Evolutionary conservation across 2,113 vertebrate genomes (phyloP), one percentile per base, ranked within the genome.

Genomic region (Pimephales promelas): DNA sequence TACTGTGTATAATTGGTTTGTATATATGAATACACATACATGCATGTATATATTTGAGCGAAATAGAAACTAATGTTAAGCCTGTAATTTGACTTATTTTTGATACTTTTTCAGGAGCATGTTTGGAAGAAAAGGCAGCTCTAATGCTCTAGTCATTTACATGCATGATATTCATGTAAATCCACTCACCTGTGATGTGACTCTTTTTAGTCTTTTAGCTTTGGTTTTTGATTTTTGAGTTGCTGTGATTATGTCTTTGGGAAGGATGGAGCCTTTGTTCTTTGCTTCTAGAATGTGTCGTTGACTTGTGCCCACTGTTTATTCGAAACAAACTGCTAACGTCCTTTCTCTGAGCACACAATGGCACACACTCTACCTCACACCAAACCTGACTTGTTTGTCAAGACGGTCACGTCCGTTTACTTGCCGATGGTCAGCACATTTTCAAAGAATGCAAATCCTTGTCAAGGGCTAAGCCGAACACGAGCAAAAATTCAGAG

Each of bases 381-480:
- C 61, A 43, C 74, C 31, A 72, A 68, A 47, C 64, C 43, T 61
- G 73, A 24, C 45, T 82, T 81, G 82, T 86, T 90, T 80, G 78
- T 84, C 71, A 83, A 83, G 74, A 54, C n/a, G 82, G 66, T 88
- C 89, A 88, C 84, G 79, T 90, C 76, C 83, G 83, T 86, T 86
- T 83, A 79, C 66, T 83, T 31, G 24, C 71, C 22, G 76, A 72
- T 82, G 84, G 84, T 90, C 89, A 90, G 87, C 84, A 90, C 62
- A 85, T 87, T 90, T 85, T 83, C 80, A 74, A 76, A 77, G 61
- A 54, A 86, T 87, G 89, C 86, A 88, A 87, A 84, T 88, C 86
- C 34, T 59, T 36, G 59, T 85, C 59, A 61, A 64, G 68, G 66
- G 83, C 73, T 57, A 84, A 84, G 83, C 79, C 34, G 34, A 76